Conservation (phyloP, 2,888 invertebrate genomes). For the Antheraea assamensis region DNA sequence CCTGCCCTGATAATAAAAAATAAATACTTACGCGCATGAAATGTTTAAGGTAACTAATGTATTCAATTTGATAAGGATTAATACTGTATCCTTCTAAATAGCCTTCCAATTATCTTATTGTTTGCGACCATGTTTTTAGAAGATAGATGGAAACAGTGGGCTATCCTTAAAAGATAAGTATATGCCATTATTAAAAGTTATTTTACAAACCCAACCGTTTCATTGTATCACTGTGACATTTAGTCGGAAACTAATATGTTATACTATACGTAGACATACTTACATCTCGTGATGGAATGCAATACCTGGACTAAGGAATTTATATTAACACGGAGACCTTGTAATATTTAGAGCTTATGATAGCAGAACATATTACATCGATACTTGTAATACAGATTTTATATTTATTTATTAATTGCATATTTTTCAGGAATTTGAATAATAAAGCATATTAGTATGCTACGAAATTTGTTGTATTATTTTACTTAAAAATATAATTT, state of each 20-base stretch:
- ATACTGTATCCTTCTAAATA: no score
- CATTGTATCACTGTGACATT: not conserved
- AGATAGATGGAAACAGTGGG: no score
- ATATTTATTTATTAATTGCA: not conserved
- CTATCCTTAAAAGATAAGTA: no score
- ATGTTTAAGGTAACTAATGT: no score
- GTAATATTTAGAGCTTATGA: not conserved
- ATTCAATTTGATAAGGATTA: no score
- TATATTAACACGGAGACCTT: conserved; percentile 6
- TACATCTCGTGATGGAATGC: conserved; percentile 10
- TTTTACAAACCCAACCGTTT: not conserved
- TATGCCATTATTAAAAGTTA: not conserved
- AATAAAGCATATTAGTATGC: not conserved
- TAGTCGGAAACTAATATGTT: conserved; percentile 1
- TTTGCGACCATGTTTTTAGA: no score
- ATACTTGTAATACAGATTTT: not conserved
- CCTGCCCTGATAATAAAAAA: no score
- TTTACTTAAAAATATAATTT: not conserved
- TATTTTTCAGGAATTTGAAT: not conserved
- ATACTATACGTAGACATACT: not conserved
- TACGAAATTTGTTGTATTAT: not conserved
- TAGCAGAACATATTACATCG: not conserved
- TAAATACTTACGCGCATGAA: no score
- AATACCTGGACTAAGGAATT: conserved; percentile 14
- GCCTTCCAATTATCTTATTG: no score